Conservation (phyloP, 2,888 invertebrate species). For the Callosobruchus maculatus region DNA sequence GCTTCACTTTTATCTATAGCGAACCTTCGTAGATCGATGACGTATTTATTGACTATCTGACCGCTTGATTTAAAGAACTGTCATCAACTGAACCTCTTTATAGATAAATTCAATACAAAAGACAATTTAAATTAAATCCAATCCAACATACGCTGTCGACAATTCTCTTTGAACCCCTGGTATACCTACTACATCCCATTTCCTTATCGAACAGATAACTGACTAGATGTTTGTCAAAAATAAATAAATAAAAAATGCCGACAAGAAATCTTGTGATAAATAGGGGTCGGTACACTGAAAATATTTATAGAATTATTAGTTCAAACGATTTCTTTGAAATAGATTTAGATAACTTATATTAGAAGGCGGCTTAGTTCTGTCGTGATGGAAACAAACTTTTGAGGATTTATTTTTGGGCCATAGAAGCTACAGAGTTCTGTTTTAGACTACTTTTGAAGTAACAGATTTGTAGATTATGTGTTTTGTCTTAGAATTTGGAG, state of each 20-base stretch:
- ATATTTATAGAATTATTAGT: neutral
- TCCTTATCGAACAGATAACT: neutral
- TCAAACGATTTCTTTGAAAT: neutral
- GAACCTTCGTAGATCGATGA: too few species aligned
- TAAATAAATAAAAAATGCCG: neutral
- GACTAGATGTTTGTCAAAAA: neutral
- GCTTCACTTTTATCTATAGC: too few species aligned
- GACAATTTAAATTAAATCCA: too few species aligned
- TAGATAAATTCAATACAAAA: too few species aligned
- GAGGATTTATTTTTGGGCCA: neutral
- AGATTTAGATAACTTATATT: neutral
- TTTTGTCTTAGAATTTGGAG: neutral
- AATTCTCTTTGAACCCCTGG: neutral
- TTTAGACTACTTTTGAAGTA: neutral
- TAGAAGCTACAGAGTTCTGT: neutral
- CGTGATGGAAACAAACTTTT: neutral
- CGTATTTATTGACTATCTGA: too few species aligned
- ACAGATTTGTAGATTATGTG: neutral
- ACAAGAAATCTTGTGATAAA: neutral
- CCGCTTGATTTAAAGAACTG: too few species aligned
- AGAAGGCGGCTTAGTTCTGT: neutral
- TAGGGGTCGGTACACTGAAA: neutral
- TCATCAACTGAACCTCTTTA: too few species aligned
- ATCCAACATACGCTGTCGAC: too few species aligned
- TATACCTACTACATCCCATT: neutral